These are phyloP conservation scores for Balearica regulorum DNA, from an alignment of 2,797 vertebrate genomes.

Conservation along the genomic window DNA sequence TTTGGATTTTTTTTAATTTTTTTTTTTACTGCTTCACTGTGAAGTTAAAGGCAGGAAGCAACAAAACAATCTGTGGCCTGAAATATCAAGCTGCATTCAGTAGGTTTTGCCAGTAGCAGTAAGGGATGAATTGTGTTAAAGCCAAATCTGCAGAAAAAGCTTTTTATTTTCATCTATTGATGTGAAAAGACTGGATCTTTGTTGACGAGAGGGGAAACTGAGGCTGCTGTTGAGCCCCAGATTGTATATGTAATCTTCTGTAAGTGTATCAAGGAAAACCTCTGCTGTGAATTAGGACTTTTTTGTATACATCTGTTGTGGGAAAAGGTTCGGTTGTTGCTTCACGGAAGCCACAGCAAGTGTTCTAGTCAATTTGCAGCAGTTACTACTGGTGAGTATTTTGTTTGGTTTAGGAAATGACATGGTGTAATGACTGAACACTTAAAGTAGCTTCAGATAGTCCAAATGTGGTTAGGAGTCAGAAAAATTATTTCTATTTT, in stretches of 20 bases:
- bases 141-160: constrained; percentile 41
- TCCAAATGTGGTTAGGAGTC: constrained; percentile 10
- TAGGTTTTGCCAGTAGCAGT: constrained; percentile 14
- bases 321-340: not conserved
- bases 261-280: not conserved
- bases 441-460: not conserved
- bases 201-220: constrained; percentile 35
- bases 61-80: constrained; percentile 37
- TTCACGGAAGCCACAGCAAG: not conserved
- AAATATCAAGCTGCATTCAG: constrained; percentile 50
- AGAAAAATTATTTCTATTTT: not conserved
- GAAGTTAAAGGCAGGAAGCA: constrained; percentile 38
- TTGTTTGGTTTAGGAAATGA: constrained; percentile 41
- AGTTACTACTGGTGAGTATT: not conserved
- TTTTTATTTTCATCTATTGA: not conserved
- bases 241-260: not conserved
- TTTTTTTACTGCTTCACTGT: not conserved
- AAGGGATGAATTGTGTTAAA: constrained; percentile 27
- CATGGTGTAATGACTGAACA: not conserved
- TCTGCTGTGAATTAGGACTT: not conserved
- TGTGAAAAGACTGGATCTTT: constrained; percentile 31
- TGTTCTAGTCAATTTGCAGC: not conserved
- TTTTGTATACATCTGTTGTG: not conserved
- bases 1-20: not conserved
- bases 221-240: constrained; percentile 13